Evolutionary conservation across 2,113 vertebrate species (phyloP), one percentile per base, ranked within the genome.

Genomic region (Ameiurus melas): DNA sequence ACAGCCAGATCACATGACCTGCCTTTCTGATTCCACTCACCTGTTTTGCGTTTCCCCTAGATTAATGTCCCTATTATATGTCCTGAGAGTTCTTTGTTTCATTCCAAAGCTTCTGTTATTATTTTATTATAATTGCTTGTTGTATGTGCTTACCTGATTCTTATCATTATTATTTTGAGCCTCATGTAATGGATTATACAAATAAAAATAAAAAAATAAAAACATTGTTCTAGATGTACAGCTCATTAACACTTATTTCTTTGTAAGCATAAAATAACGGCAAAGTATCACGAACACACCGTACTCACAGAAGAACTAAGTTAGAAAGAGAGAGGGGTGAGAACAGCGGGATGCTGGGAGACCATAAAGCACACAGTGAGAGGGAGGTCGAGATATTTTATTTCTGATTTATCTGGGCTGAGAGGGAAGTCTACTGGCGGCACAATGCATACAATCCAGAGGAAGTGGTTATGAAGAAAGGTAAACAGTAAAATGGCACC

Each of bases 321-420:
- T 20, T 68, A 30, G 75, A 83, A 87, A 92, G 85, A 78, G 77
- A 86, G 19, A 27, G n/a, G 82, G 70, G 36, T 80, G 30, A 84
- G 80, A 83, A 87, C 89, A 89, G 81, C 84, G 87, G 90, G 88
- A 88, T 62, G 57, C 58, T 62, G 12, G 55, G 36, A 62, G 57
- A 83, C 57, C 57, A 62, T 83, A 62, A 83, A 62, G 58, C 57
- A 83, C 89, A 85, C 79, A 55, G 12, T 68, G 82, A 90, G 81
- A 5, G 39, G 89, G 86, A 89, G 84, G 89, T 87, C 81, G 51
- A 84, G 90, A 68, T 92, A 90, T 93, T 91, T 89, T 39, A 89
- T 93, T 93, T 94, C 92, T 93, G 92, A 95, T 95, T 94, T 95
- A 94, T 92, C 66, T 91, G 84, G 83, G 92, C 87, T 87, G 90